Base-by-base conservation (phyloP, 2,113 vertebrate species). In the Anolis carolinensis region DNA sequence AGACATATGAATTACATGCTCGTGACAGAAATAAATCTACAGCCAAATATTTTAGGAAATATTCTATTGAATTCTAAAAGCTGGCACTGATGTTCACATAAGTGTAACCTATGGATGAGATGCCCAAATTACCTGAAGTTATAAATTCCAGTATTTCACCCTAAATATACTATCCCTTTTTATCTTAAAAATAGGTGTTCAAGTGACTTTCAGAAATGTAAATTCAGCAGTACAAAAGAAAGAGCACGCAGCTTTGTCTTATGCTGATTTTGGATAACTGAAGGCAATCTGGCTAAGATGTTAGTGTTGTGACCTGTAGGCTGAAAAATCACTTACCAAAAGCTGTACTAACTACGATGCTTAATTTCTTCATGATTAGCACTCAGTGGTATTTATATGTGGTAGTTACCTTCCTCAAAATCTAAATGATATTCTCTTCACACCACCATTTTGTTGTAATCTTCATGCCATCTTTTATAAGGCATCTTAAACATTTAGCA, bases 381-480 rank as follows among this genome's bases (percentile, higher is more conserved):
- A 86, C 65, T 87, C 2, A 0, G 27, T 74, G 50, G 3, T 59
- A 87, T 88, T 5, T 11, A 90, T 82, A 20, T 7, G 77, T 70
- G 76, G 39, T 2, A 34, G 7, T 72, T 88, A 50, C 72, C 36
- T 4, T 82, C 14, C 0, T 79, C 84, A 72, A 8, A 52, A 76
- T 3, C 0, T 3, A 84, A 86, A 83, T 59, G 30, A 10, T 71
- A 18, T 73, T 39, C 0, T 68, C 21, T 72, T 85, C 7, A 34
- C 81, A 62, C 79, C 14, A 7, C 83, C n/a, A 83, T 52, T 44
- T 80, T 63, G 16, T 34, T 14, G 70, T 72, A 65, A 75, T 89
- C 87, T 85, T 25, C 62, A 82, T 8, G 63, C 9, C 87, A 81
- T 86, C n/a, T 0, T 9, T 39, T 86, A 83, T 83, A 84, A 94